phyloP scores from a whole-genome alignment of 1,140 invertebrate genomes.

The Onthophagus taurus region DNA sequence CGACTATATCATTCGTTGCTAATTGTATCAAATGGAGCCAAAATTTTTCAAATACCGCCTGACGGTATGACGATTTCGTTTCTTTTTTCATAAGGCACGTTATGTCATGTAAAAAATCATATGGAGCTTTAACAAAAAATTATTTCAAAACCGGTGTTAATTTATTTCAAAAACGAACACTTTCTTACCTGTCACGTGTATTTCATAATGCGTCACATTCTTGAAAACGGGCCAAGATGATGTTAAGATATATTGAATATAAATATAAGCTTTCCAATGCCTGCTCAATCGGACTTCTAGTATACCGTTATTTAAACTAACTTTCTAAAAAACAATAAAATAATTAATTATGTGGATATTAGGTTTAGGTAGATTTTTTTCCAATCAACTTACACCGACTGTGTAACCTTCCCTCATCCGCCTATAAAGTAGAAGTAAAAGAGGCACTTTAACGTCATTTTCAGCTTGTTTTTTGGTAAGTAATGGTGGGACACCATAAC shows the following conservation, averaged over 20 bases:
- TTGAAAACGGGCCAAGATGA: constrained; percentile 48
- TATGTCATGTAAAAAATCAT: constrained; percentile 74
- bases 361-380: constrained; percentile 7
- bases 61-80: constrained; percentile 57
- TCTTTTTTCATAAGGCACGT: constrained; percentile 60
- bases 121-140: constrained; percentile 47
- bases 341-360: constrained; percentile 14
- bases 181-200: constrained; percentile 54
- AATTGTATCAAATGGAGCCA: constrained; percentile 55
- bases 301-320: constrained; percentile 46
- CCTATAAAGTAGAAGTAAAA: constrained; percentile 63
- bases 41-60: constrained; percentile 61
- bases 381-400: constrained; percentile 48
- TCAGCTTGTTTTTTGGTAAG: constrained; percentile 59
- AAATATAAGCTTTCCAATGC: constrained; percentile 67
- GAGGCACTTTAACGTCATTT: constrained; percentile 51
- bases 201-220: constrained; percentile 46
- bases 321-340: constrained; percentile 34
- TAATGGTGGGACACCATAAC: constrained; percentile 43
- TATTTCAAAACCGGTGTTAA: too few relatives aligned
- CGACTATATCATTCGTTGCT: constrained; percentile 57
- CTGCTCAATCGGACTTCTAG: constrained; percentile 59
- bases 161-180: too few relatives aligned
- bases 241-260: constrained; percentile 57
- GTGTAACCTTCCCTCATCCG: constrained; percentile 72